Conservation (phyloP, 2,888 invertebrate genomes). For the Dermolepida albohirtum region DNA sequence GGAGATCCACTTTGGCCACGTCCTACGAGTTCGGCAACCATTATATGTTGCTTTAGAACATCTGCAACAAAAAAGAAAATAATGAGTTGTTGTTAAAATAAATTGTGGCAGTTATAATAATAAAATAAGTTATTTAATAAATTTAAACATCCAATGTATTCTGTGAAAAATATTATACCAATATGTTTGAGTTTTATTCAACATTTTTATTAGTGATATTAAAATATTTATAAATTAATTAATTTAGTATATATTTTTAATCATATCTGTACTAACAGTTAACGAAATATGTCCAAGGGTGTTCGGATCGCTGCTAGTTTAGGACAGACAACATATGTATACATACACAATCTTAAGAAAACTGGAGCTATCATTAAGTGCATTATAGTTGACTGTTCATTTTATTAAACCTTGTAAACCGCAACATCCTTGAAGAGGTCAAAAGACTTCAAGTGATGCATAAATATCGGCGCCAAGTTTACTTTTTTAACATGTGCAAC, state of each 20-base stretch:
- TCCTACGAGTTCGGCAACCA: conserved; percentile 88
- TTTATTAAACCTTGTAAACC: conserved; percentile 47
- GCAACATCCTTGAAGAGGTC: conserved; percentile 55
- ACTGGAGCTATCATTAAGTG: conserved; percentile 29
- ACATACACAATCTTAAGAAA: neutral
- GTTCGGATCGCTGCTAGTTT: no score
- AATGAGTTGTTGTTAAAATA: neutral
- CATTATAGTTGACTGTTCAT: conserved; percentile 34
- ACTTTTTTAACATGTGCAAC: conserved; percentile 24
- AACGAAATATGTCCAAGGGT: no score
- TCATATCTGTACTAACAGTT: no score
- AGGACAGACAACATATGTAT: neutral
- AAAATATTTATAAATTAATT: no score
- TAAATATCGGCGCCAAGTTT: conserved; percentile 50
- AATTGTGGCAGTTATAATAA: no score
- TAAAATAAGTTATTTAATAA: no score
- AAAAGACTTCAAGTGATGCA: conserved; percentile 49
- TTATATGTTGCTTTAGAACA: conserved; percentile 75
- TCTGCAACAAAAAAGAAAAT: conserved; percentile 55
- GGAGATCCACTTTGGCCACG: conserved; percentile 79
- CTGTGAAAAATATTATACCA: no score
- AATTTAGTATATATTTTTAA: no score
- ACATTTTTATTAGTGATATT: no score
- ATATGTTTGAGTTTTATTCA: no score
- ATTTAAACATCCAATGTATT: no score